phyloP scores from a whole-genome alignment of 2,888 invertebrate species.

The Molorchus minor region DNA sequence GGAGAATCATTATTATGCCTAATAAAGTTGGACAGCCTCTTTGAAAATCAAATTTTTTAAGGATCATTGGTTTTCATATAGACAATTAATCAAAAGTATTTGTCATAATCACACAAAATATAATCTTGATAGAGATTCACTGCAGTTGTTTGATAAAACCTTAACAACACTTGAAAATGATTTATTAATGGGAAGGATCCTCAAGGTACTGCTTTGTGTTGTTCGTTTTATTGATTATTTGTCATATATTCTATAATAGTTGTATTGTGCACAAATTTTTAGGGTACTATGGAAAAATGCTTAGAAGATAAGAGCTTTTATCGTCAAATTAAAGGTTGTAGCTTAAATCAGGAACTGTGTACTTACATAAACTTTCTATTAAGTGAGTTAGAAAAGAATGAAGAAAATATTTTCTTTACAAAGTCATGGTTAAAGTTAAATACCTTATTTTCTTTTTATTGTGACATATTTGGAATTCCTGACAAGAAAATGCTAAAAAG shows the following conservation, averaged over 20 bases:
- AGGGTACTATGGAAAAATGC: conserved; percentile 56
- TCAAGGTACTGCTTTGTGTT: conserved; percentile 65
- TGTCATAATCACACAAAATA: conserved; percentile 71
- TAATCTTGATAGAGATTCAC: conserved; percentile 68
- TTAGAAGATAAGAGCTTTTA: conserved; percentile 52
- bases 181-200: conserved; percentile 75
- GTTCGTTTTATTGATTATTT: not conserved
- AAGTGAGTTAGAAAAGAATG: conserved; percentile 70
- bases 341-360: conserved; percentile 68
- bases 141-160: conserved; percentile 75
- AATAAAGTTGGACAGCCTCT: conserved; percentile 74
- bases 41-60: conserved; percentile 68
- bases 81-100: conserved; percentile 76
- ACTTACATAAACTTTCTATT: conserved; percentile 73
- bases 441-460: conserved; percentile 73
- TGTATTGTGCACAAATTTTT: conserved; percentile 29
- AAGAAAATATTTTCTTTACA: conserved; percentile 65
- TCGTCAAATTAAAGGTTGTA: conserved; percentile 56
- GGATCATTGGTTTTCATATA: conserved; percentile 81
- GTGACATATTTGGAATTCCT: conserved; percentile 77
- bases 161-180: conserved; percentile 75
- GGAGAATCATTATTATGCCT: conserved; percentile 74
- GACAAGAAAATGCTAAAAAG: conserved; percentile 81
- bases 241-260: not conserved
- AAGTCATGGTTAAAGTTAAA: conserved; percentile 73